These are phyloP conservation scores for Hydrotaea diabolus DNA, from an alignment of 2,888 invertebrate species.

Conservation along the genomic window DNA sequence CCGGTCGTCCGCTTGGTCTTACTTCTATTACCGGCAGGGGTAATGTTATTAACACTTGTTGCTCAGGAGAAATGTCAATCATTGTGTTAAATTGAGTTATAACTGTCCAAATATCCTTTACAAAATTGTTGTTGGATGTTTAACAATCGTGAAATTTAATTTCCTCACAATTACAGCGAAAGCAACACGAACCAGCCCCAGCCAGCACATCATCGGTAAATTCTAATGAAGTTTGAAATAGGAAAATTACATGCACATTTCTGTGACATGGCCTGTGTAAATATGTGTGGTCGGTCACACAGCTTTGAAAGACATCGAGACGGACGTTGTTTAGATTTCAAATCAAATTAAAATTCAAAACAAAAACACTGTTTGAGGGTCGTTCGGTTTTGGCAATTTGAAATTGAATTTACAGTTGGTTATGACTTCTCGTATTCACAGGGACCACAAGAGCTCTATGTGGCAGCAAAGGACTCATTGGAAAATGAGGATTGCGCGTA, in stretches of 20 bases:
- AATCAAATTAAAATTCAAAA: neutral
- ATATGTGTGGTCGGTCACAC: neutral
- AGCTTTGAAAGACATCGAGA: neutral
- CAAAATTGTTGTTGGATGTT: slow-evolving; percentile 60
- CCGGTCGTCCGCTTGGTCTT: neutral
- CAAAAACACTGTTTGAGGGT: too few species aligned
- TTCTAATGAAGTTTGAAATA: slow-evolving; percentile 1
- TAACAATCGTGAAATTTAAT: slow-evolving; percentile 75
- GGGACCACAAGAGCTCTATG: too few species aligned
- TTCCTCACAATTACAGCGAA: slow-evolving; percentile 68
- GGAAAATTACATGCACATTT: neutral
- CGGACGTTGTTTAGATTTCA: neutral
- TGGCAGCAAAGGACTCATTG: too few species aligned
- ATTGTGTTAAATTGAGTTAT: slow-evolving; percentile 64
- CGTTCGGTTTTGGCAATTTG: too few species aligned
- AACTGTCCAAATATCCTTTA: slow-evolving; percentile 57
- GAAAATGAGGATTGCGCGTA: too few species aligned
- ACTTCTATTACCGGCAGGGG: neutral
- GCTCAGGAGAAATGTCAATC: slow-evolving; percentile 62
- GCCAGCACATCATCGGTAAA: neutral
- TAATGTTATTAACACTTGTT: slow-evolving; percentile 67
- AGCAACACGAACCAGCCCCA: neutral
- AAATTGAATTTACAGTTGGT: too few species aligned
- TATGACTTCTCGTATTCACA: too few species aligned
- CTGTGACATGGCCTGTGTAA: too few species aligned